These are phyloP conservation scores for Canis aureus DNA, from an alignment of 2,113 vertebrate species.

Conservation along the genomic window DNA sequence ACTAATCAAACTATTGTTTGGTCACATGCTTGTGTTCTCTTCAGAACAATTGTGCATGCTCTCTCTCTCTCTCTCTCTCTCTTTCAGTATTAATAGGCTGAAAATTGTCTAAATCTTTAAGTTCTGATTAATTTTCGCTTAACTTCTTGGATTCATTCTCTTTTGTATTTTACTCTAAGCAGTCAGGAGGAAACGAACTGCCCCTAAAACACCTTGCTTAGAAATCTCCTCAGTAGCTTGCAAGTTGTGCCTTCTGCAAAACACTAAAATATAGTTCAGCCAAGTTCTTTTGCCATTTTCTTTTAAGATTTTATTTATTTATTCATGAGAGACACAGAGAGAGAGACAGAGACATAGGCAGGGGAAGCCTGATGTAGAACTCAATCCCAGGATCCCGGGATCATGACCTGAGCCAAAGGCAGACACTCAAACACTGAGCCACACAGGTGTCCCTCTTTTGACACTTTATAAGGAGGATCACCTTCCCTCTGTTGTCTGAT, in stretches of 20 bases:
- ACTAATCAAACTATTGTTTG: not conserved
- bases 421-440: too few relatives aligned
- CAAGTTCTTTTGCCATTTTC: not conserved
- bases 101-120: slow-evolving; percentile 36
- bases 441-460: not conserved
- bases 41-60: not conserved
- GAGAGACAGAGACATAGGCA: too few relatives aligned
- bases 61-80: not conserved
- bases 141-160: slow-evolving; percentile 23
- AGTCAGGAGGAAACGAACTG: not conserved
- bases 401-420: too few relatives aligned
- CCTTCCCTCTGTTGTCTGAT: not conserved
- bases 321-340: too few relatives aligned
- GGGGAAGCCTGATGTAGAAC: too few relatives aligned
- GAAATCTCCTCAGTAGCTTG: slow-evolving; percentile 38
- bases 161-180: slow-evolving; percentile 17
- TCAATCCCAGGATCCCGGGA: too few relatives aligned
- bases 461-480: not conserved
- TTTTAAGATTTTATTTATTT: too few relatives aligned
- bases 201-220: not conserved
- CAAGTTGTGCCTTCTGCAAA: not conserved
- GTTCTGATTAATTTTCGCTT: not conserved
- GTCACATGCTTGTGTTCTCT: not conserved
- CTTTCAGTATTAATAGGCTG: not conserved
- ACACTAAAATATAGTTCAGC: slow-evolving; percentile 20